Evolutionary conservation across 2,888 invertebrate genomes (phyloP).

Genomic region (Heteropelma amictum): DNA sequence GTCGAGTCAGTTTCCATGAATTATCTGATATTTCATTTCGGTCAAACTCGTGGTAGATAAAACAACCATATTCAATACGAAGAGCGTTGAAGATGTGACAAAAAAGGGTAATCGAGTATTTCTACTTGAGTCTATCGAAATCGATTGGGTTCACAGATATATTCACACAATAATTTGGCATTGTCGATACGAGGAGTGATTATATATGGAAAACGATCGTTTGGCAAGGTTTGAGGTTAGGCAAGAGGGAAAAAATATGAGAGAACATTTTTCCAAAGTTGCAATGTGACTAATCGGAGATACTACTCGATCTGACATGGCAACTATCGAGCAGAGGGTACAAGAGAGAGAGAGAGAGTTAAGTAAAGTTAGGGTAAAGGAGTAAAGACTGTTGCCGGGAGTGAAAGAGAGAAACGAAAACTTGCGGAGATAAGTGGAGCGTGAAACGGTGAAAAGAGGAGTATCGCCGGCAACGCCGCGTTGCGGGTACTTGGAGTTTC

Average conservation of each 20-base stretch:
- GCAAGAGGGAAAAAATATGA: not conserved
- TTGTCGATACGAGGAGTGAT: not conserved
- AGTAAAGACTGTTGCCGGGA: not conserved
- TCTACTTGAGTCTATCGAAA: too few relatives aligned
- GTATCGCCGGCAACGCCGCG: slow-evolving; percentile 49
- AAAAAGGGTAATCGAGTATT: too few relatives aligned
- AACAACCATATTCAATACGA: not conserved
- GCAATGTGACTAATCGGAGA: slow-evolving; percentile 31
- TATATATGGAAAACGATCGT: not conserved
- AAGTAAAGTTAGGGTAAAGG: not conserved
- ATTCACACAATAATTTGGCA: too few relatives aligned
- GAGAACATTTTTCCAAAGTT: slow-evolving; percentile 11
- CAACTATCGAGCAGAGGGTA: not conserved
- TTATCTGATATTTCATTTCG: not conserved
- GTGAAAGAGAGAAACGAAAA: slow-evolving; percentile 36
- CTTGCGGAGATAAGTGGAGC: slow-evolving; percentile 68
- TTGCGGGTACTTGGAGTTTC: slow-evolving; percentile 43
- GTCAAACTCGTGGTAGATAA: not conserved
- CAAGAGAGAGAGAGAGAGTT: not conserved
- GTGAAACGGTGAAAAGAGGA: slow-evolving; percentile 69
- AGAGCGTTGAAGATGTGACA: too few relatives aligned
- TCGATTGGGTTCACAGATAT: too few relatives aligned
- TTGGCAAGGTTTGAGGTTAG: not conserved
- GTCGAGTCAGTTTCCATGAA: slow-evolving; percentile 36
- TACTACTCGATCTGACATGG: slow-evolving; percentile 19